Evolutionary conservation across 53 echinoderm and acorn worm species (phyloP).

Genomic region (Crossaster papposus): DNA sequence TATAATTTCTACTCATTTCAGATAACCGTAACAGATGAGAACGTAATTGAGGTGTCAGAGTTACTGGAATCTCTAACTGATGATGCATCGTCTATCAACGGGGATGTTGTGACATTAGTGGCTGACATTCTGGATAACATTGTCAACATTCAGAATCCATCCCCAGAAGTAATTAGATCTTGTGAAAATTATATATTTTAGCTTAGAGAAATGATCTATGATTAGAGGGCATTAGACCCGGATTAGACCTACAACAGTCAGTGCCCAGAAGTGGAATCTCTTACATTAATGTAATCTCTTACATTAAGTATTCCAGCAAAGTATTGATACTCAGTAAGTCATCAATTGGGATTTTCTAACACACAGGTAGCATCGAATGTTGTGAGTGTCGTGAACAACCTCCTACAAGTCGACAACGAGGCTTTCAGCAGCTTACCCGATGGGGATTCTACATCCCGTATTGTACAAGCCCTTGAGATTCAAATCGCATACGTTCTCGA

Average conservation of each 20-base stretch:
- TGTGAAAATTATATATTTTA: too few relatives aligned
- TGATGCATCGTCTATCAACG: neutral
- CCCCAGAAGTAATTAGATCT: neutral
- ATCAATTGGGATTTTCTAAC: neutral
- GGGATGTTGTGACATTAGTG: neutral
- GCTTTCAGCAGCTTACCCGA: neutral
- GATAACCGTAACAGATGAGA: neutral
- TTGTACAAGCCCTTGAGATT: neutral
- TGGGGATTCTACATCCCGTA: neutral
- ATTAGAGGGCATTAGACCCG: too few relatives aligned
- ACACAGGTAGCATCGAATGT: neutral
- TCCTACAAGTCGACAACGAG: neutral
- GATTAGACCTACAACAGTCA: too few relatives aligned
- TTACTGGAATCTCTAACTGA: neutral
- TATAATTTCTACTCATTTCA: neutral
- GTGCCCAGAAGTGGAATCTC: too few relatives aligned
- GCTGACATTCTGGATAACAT: neutral
- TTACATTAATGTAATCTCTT: too few relatives aligned
- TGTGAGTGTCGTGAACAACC: neutral
- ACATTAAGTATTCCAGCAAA: neutral
- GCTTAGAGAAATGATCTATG: too few relatives aligned
- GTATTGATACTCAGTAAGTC: neutral
- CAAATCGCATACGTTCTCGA: constrained; percentile 12
- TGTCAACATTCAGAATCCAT: neutral
- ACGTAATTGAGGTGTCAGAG: neutral